Percentiles rank a stretch among this genome's conserved stretches.
phyloP scores from a whole-genome alignment of 2,797 vertebrate genomes.

The Onychomys torridus region DNA sequence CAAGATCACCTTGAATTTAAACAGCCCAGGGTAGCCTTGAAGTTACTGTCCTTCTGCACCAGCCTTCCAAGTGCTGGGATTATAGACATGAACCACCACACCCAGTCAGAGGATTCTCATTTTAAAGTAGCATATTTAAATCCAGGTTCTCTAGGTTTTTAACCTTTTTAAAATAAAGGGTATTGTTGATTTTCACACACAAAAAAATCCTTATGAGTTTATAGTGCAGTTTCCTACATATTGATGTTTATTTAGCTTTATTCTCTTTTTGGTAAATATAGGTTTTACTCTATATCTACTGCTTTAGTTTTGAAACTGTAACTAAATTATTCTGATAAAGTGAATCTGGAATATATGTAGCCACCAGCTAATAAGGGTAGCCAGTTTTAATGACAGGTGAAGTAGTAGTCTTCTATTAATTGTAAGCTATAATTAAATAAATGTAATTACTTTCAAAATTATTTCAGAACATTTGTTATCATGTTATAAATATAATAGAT shows the following conservation, averaged over 20 bases:
- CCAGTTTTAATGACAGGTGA: not conserved
- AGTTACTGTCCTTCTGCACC: not conserved
- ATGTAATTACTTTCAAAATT: slow-evolving; percentile 28
- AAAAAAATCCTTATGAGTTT: slow-evolving; percentile 6
- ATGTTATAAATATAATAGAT: not conserved
- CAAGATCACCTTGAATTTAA: not conserved
- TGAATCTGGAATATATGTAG: slow-evolving; percentile 6
- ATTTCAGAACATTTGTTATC: not conserved
- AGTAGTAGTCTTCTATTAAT: not conserved
- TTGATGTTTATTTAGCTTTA: not conserved
- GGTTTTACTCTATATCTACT: not conserved
- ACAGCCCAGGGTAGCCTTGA: not conserved
- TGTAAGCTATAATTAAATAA: not conserved
- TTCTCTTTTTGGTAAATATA: not conserved
- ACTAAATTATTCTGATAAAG: not conserved
- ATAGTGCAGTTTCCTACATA: not conserved
- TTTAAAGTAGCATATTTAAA: slow-evolving; percentile 14
- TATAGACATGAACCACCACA: not conserved
- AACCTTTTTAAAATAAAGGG: not conserved
- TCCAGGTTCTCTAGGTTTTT: not conserved
- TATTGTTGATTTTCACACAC: not conserved
- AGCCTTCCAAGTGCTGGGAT: not conserved
- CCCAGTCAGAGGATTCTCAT: not conserved
- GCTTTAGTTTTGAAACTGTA: not conserved
- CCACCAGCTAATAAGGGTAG: not conserved